Percentiles rank a stretch among this genome's conserved stretches.
Conservation (phyloP, 2,888 invertebrate genomes). For the Ormyrus labotus region DNA sequence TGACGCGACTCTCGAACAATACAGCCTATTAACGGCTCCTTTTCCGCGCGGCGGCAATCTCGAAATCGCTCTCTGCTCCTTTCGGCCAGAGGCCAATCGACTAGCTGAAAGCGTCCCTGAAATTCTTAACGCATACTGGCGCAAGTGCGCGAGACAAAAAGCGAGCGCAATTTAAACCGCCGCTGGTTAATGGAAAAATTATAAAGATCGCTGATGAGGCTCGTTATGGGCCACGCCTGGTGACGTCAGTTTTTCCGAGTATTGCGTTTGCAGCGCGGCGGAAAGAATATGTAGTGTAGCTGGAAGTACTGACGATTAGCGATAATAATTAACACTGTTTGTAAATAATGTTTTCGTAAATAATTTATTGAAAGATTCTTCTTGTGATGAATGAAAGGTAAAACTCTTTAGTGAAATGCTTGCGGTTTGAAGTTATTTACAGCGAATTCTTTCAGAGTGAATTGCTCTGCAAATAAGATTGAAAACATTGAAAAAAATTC, state of each 20-base stretch:
- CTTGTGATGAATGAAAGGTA: too few relatives aligned
- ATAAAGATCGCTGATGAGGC: neutral
- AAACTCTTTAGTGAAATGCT: too few relatives aligned
- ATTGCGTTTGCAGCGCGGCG: neutral
- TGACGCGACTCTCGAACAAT: too few relatives aligned
- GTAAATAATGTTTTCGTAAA: neutral
- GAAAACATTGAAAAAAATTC: too few relatives aligned
- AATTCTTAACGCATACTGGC: constrained; percentile 30
- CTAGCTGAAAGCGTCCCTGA: constrained; percentile 32
- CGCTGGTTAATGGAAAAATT: constrained; percentile 2
- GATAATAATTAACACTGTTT: neutral
- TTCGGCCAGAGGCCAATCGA: constrained; percentile 14
- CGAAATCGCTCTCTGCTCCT: too few relatives aligned
- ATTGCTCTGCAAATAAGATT: too few relatives aligned
- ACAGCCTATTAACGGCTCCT: too few relatives aligned
- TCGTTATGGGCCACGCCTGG: constrained; percentile 12
- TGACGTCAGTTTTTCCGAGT: constrained; percentile 6
- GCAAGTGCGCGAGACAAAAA: constrained; percentile 22
- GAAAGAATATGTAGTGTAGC: neutral
- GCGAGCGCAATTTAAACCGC: constrained; percentile 23
- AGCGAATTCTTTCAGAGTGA: too few relatives aligned
- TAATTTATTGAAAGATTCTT: too few relatives aligned
- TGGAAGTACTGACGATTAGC: too few relatives aligned
- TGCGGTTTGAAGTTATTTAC: too few relatives aligned
- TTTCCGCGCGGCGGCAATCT: too few relatives aligned